Evolutionary conservation across 2,888 invertebrate species (phyloP).

Genomic region (Agriopis leucophaearia): DNA sequence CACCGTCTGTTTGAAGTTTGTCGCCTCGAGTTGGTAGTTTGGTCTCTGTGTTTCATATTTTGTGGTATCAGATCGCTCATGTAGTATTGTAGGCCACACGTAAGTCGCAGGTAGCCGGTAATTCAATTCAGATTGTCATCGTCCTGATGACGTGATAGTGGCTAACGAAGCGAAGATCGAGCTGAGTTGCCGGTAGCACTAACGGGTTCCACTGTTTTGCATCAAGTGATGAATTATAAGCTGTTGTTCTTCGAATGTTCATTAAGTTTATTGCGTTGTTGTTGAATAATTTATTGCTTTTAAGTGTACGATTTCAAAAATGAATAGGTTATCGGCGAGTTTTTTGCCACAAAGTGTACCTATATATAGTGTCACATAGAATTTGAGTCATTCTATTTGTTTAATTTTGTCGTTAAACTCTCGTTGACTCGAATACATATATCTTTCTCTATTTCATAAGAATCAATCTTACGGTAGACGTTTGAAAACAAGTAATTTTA

Average conservation of each 20-base stretch:
- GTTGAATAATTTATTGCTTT: conserved; percentile 26
- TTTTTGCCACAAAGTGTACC: neutral
- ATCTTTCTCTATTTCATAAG: too few species aligned
- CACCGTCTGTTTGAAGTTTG: neutral
- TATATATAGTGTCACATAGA: neutral
- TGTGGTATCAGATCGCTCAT: conserved; percentile 70
- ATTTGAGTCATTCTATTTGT: neutral
- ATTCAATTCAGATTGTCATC: conserved; percentile 86
- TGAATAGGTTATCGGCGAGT: neutral
- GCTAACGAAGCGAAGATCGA: conserved; percentile 77
- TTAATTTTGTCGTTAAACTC: too few species aligned
- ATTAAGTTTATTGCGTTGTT: conserved; percentile 49
- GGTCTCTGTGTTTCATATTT: conserved; percentile 8
- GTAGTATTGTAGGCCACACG: conserved; percentile 81
- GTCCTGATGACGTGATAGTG: conserved; percentile 80
- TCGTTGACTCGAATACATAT: too few species aligned
- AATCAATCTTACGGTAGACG: too few species aligned
- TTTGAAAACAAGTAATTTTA: too few species aligned
- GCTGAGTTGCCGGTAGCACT: conserved; percentile 67
- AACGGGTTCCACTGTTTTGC: conserved; percentile 66
- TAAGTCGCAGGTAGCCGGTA: conserved; percentile 82
- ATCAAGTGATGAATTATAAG: conserved; percentile 57
- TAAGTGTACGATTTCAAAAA: conserved; percentile 6
- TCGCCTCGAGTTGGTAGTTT: neutral
- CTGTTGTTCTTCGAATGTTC: conserved; percentile 53